phyloP scores from a whole-genome alignment of 2,888 invertebrate species.

The Teleiodes luculella region DNA sequence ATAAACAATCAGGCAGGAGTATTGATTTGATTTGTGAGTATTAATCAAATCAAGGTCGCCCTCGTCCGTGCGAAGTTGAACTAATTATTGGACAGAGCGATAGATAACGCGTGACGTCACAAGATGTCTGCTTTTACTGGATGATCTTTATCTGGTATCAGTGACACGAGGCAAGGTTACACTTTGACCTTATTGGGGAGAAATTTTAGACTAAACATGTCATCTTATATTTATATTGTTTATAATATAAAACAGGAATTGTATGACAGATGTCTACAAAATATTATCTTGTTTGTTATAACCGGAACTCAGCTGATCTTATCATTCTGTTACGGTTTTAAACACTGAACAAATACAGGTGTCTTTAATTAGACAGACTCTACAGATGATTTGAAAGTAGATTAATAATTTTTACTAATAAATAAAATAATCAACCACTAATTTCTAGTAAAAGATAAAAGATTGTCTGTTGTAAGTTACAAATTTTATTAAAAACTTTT shows the following conservation, averaged over 20 bases:
- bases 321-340: not conserved
- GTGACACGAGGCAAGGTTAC: not conserved
- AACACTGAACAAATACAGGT: not conserved
- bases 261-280: not conserved
- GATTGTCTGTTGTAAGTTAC: no score
- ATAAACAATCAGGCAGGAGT: not conserved
- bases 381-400: not conserved
- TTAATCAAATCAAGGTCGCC: slow-evolving; percentile 31
- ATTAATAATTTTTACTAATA: no score
- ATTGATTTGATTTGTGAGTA: slow-evolving; percentile 5
- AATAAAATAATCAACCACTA: no score
- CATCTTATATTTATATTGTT: no score
- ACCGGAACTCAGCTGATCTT: not conserved
- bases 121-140: not conserved
- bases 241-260: no score
- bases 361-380: not conserved
- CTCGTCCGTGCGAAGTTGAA: slow-evolving; percentile 21
- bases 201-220: not conserved
- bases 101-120: slow-evolving; percentile 19
- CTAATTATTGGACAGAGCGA: slow-evolving; percentile 26
- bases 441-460: no score
- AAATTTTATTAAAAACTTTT: no score
- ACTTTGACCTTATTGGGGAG: not conserved
- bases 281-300: not conserved
- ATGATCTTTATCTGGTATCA: not conserved